Evolutionary conservation across 2,797 vertebrate species (phyloP).

Genomic region (Manis crassicaudata): DNA sequence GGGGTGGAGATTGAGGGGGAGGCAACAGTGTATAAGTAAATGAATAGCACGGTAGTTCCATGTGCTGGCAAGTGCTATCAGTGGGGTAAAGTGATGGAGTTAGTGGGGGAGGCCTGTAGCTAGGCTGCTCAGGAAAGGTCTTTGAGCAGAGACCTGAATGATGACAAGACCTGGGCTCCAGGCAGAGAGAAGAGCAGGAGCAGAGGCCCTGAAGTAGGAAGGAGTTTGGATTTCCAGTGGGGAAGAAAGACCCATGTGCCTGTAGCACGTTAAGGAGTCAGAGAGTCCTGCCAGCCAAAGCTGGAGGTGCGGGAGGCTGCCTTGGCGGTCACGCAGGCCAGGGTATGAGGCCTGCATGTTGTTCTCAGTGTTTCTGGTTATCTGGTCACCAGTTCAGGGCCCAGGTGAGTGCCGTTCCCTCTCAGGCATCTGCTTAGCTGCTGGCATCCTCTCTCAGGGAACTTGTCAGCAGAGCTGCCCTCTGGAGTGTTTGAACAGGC

Average conservation of each 20-base stretch:
- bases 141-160: background rate
- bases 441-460: background rate
- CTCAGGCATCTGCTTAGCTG: background rate
- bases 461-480: background rate
- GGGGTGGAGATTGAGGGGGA: background rate
- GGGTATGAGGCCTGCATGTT: background rate
- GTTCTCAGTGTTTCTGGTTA: background rate
- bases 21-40: background rate
- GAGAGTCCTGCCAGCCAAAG: background rate
- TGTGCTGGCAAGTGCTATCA: background rate
- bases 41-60: background rate
- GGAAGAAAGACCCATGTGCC: background rate
- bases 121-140: background rate
- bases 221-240: background rate
- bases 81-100: background rate
- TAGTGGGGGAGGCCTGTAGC: rapidly evolving
- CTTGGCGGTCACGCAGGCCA: rapidly evolving
- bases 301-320: background rate
- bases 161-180: background rate
- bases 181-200: background rate
- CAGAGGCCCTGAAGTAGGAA: background rate
- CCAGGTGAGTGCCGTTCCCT: background rate
- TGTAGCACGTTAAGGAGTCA: background rate
- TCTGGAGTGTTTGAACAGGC: background rate
- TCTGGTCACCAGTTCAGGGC: background rate